Evolutionary conservation across 2,113 vertebrate species (phyloP).

Genomic region (Lonchura striata): DNA sequence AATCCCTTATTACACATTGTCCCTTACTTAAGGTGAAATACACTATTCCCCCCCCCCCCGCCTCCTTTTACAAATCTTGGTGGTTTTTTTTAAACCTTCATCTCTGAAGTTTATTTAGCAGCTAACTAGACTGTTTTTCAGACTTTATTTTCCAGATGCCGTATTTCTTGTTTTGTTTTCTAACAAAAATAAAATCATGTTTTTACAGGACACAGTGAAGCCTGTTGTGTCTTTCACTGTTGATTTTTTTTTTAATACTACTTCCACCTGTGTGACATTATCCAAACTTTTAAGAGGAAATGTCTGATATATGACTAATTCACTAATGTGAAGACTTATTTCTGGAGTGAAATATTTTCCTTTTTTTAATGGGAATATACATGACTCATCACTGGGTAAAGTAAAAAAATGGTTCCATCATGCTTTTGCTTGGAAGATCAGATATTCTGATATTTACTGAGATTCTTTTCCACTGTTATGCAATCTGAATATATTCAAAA

Average conservation of each 20-base stretch:
- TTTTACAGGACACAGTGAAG: slow-evolving; percentile 49
- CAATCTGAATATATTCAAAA: not conserved
- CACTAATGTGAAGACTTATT: slow-evolving; percentile 13
- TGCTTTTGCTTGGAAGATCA: not conserved
- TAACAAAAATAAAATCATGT: slow-evolving; percentile 44
- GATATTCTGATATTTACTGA: not conserved
- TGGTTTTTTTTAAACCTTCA: slow-evolving; percentile 52
- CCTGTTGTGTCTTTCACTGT: not conserved
- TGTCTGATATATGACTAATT: slow-evolving; percentile 25
- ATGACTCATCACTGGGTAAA: not conserved
- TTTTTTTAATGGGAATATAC: slow-evolving; percentile 13
- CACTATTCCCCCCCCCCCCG: slow-evolving; percentile 70
- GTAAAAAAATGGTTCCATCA: not conserved
- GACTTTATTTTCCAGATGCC: slow-evolving; percentile 52
- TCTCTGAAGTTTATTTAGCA: slow-evolving; percentile 67
- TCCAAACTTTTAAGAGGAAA: slow-evolving; percentile 33
- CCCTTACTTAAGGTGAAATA: slow-evolving; percentile 88
- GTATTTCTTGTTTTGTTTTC: slow-evolving; percentile 61
- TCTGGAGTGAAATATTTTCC: not conserved
- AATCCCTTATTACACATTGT: slow-evolving; percentile 94
- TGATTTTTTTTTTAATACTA: not conserved
- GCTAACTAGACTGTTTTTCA: slow-evolving; percentile 50
- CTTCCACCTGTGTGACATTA: slow-evolving; percentile 56
- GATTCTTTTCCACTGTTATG: not conserved
- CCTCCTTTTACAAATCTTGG: slow-evolving; percentile 60